These are phyloP conservation scores for Eupithecia abbreviata DNA, from an alignment of 2,888 invertebrate species.

Conservation along the genomic window DNA sequence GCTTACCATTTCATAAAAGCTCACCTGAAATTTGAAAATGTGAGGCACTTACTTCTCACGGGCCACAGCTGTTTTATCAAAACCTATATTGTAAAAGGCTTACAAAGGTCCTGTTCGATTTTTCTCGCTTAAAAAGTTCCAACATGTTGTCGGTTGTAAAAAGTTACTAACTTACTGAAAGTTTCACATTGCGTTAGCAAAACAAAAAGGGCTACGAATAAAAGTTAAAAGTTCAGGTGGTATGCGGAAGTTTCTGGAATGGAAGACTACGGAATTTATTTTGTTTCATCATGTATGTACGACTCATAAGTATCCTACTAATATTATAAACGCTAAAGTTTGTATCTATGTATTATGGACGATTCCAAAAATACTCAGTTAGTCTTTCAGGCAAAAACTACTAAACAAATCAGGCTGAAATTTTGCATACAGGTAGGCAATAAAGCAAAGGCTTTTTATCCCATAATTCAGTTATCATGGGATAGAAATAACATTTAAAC, in stretches of 20 bases:
- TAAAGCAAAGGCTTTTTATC: too few relatives aligned
- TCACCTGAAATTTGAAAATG: conserved; percentile 31
- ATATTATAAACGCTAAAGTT: too few relatives aligned
- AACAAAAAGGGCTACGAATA: background rate
- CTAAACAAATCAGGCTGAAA: too few relatives aligned
- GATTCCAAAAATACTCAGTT: too few relatives aligned
- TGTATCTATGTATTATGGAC: too few relatives aligned
- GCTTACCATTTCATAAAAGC: background rate
- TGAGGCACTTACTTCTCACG: conserved; percentile 40
- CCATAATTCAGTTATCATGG: too few relatives aligned
- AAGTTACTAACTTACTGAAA: background rate
- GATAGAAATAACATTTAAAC: too few relatives aligned
- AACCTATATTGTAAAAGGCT: conserved; percentile 39
- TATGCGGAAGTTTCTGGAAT: conserved; percentile 1
- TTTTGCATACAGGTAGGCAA: too few relatives aligned
- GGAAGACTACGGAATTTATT: conserved; percentile 4
- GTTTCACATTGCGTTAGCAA: background rate
- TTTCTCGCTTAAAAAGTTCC: conserved; percentile 16
- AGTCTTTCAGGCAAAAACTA: too few relatives aligned
- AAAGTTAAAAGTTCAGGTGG: background rate
- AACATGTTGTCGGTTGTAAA: background rate
- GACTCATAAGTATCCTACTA: background rate
- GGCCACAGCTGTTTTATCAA: conserved; percentile 38
- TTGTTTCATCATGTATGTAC: background rate
- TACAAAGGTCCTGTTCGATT: conserved; percentile 39